Evolutionary conservation across 1,140 invertebrate genomes (phyloP).

Genomic region (Heterodera schachtii): DNA sequence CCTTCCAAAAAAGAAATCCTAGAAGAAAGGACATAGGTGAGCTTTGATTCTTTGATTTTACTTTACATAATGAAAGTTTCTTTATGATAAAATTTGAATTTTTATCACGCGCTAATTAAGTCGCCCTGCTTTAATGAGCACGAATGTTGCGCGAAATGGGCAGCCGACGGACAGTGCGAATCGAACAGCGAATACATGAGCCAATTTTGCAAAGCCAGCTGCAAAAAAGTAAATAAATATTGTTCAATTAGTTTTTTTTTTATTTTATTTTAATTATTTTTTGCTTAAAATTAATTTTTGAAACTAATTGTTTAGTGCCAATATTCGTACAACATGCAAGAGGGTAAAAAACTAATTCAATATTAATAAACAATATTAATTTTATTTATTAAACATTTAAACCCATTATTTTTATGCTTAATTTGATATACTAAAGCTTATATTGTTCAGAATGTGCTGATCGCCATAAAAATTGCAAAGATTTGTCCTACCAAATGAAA

Average conservation of each 20-base stretch:
- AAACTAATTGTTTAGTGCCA: conserved; percentile 1
- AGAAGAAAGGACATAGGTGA: too few relatives aligned
- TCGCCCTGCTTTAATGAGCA: conserved; percentile 50
- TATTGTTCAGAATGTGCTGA: conserved; percentile 36
- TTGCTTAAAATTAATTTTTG: neutral
- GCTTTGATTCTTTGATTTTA: too few relatives aligned
- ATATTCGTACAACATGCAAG: conserved; percentile 17
- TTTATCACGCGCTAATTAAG: too few relatives aligned
- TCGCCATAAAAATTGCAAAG: conserved; percentile 29
- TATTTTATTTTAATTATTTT: neutral
- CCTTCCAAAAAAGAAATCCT: too few relatives aligned
- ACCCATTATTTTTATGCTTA: too few relatives aligned
- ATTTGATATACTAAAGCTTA: too few relatives aligned
- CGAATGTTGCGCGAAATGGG: conserved; percentile 44
- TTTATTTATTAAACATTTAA: too few relatives aligned
- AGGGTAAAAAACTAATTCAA: conserved; percentile 7
- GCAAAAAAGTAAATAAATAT: conserved; percentile 22
- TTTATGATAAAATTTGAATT: too few relatives aligned
- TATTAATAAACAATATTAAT: too few relatives aligned
- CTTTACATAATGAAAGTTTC: too few relatives aligned
- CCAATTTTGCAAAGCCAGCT: conserved; percentile 50
- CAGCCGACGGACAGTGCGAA: conserved; percentile 15
- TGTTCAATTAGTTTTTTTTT: too few relatives aligned
- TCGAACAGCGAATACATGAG: conserved; percentile 45
- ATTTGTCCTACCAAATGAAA: conserved; percentile 31